Evolutionary conservation across 2,797 vertebrate genomes (phyloP), one percentile per base, ranked within the genome.

Genomic region (Lutra lutra): DNA sequence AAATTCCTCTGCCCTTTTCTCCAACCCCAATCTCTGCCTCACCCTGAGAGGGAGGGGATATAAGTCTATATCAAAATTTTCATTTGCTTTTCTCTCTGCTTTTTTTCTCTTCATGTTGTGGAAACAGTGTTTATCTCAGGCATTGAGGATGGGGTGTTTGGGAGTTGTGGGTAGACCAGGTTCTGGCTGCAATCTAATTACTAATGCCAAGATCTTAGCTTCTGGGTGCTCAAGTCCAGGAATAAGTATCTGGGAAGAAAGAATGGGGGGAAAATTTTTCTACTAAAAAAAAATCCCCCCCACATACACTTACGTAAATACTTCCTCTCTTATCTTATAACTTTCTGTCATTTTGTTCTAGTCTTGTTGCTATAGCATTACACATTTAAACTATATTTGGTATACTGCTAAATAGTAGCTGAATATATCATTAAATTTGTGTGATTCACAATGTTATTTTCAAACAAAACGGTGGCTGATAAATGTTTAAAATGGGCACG

Each of bases 171-270:
- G 5, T 66, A 40, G 2, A 5, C 12, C 51, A 18, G 14, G 10
- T 46, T 86, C 62, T 77, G 35, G 8, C 27, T 86, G 56, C 48
- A 86, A 32, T 92, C 54, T 70, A 48, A 80, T 70, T 83, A 32
- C 56, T 62, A 89, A 88, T 86, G 27, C 40, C n/a, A 48, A 94
- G n/a, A 32, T 93, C 38, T 51, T 75, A 29, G 17, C 70, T 48
- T 91, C 13, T 48, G n/a, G 25, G 70, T 56, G 17, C 46, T 40
- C 35, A 93, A 68, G 62, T 60, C 51, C 21, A 66, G 72, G 17
- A 62, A n/a, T 87, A 68, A 56, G 48, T 77, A 51, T 32, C 9
- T 72, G 68, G 51, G 17, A 54, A 54, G 51, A 32, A 32, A 7
- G 91, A 89, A 70, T 32, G 51, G 54, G 51, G 18, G 1, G 4